Evolutionary conservation across 2,113 vertebrate species (phyloP).

Genomic region (Thalassoma bifasciatum): DNA sequence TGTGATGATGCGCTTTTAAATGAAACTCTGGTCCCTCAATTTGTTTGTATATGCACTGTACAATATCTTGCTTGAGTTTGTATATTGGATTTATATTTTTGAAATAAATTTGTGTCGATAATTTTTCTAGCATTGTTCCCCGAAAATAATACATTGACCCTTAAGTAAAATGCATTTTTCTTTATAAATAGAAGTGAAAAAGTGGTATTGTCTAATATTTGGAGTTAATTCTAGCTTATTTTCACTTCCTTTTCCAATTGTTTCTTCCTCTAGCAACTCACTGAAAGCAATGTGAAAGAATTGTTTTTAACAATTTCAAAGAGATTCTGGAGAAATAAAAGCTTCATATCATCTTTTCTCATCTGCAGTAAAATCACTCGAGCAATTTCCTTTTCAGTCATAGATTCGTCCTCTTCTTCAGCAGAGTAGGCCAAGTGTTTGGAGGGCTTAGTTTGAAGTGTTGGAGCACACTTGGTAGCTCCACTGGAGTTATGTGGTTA

Average conservation of each 20-base stretch:
- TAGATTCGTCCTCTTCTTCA: conserved; percentile 16
- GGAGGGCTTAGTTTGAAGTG: conserved; percentile 22
- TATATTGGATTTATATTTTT: not conserved
- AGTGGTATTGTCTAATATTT: too few relatives aligned
- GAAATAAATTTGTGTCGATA: too few relatives aligned
- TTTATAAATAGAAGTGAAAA: too few relatives aligned
- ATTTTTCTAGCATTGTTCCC: too few relatives aligned
- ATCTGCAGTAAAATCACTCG: conserved; percentile 4
- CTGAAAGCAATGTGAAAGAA: not conserved
- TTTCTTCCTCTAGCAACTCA: not conserved
- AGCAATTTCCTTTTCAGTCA: conserved; percentile 22
- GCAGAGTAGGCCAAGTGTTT: conserved; percentile 25
- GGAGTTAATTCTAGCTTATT: too few relatives aligned
- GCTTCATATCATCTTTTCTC: conserved; percentile 18
- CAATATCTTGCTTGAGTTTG: not conserved
- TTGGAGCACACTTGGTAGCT: conserved; percentile 8
- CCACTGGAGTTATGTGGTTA: conserved; percentile 26
- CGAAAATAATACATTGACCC: too few relatives aligned
- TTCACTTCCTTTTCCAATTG: not conserved
- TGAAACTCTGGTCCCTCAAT: not conserved
- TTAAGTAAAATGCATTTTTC: too few relatives aligned
- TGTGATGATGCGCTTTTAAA: not conserved
- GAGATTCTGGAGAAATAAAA: conserved; percentile 5
- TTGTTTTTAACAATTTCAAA: not conserved
- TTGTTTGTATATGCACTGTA: not conserved